A percentile compares a stretch with the other conserved stretches of the same genome.
These are phyloP conservation scores for Eudemis profundana DNA, from an alignment of 2,888 invertebrate species.

Conservation along the genomic window DNA sequence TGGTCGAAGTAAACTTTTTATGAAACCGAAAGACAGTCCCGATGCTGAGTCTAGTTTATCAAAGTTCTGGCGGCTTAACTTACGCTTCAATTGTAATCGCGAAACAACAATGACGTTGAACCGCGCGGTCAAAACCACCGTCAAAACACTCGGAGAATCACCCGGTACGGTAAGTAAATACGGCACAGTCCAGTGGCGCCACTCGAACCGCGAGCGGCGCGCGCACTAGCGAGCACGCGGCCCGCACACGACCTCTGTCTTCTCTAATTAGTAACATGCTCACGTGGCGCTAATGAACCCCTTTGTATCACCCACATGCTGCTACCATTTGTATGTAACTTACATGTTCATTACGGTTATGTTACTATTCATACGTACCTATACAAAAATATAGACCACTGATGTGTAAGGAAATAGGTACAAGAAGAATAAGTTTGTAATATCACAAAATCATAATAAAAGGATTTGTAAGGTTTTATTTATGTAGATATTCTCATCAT, in stretches of 20 bases:
- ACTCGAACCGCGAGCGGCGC: constrained; percentile 50
- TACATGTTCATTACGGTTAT: constrained; percentile 26
- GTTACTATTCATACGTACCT: not conserved
- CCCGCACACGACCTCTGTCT: constrained; percentile 59
- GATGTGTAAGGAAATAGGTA: not conserved
- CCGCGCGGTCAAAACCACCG: too few relatives aligned
- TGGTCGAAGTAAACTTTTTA: too few relatives aligned
- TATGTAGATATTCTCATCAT: too few relatives aligned
- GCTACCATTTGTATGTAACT: constrained; percentile 21
- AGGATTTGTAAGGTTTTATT: too few relatives aligned
- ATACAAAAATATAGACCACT: not conserved
- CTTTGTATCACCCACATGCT: constrained; percentile 45
- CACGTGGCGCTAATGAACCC: constrained; percentile 54
- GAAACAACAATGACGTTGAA: too few relatives aligned
- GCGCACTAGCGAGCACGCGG: constrained; percentile 66
- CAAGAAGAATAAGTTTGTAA: too few relatives aligned
- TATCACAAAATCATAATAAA: too few relatives aligned
- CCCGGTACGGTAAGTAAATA: not conserved
- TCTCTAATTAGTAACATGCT: constrained; percentile 50
- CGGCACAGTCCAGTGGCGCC: constrained; percentile 59
- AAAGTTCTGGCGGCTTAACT: too few relatives aligned
- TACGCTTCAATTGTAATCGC: too few relatives aligned
- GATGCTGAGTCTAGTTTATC: too few relatives aligned
- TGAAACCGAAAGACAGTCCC: too few relatives aligned
- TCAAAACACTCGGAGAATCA: too few relatives aligned